Base-by-base conservation (phyloP, 2,797 vertebrate species). In the Prunella strophiata region DNA sequence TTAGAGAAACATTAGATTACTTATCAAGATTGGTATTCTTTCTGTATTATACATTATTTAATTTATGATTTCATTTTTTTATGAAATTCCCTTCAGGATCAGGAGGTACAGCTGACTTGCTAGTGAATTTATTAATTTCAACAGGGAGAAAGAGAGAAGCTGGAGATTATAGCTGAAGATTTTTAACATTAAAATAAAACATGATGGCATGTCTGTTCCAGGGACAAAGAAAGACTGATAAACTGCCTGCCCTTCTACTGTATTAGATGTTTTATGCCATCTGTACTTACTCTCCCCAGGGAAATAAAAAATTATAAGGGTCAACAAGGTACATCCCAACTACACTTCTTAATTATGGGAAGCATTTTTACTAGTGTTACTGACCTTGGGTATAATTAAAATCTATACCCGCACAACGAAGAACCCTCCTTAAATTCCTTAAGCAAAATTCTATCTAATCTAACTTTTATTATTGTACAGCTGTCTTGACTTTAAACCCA, bases 61-160 rank as follows among this genome's bases (percentile, higher is more conserved):
- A 50, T 74, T 93, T 83, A 63, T 66, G 1, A 74, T 80, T 88
- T 91, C 9, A 74, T 77, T 91, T 81, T 25, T 40, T 84, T 84
- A 52, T 68, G 22, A 70, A 66, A 10, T 48, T 26, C 9, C 43
- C 10, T 65, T 78, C 2, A 4, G 34, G 17, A 89, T 72, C 42
- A 42, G 45, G 25, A 72, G 38, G 5, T 77, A 67, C 3, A 4
- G 9, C 6, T 80, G 23, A 68, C 34, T 54, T 4, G 3, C 12
- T 62, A 15, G 13, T 70, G 32, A 62, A 77, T 80, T 80, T 57
- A 61, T 78, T 75, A 23, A 57, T 68, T 93, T 80, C 66, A 84
- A 14, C 9, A 75, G 11, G 5, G 25, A 88, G 26, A 82, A 70
- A 70, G 30, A 71, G 12, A 67, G 26, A 91, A 75, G 16, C 9